Evolutionary conservation across 2,113 vertebrate genomes (phyloP), one percentile per base, ranked within the genome.

Genomic region (Urocitellus parryii): DNA sequence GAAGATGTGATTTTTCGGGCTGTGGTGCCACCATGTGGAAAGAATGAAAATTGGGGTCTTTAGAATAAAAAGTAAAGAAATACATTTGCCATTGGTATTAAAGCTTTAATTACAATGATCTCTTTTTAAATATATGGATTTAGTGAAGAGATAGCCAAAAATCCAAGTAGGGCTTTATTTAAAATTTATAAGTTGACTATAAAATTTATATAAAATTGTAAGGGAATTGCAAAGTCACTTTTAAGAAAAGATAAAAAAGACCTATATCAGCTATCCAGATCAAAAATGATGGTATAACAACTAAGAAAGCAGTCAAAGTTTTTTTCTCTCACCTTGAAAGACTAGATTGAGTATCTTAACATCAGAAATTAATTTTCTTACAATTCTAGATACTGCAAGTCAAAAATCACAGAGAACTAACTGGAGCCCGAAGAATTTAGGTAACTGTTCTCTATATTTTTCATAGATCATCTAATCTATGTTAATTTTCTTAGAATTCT

Each of bases 21-120:
- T 42, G 29, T 88, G 83, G 53, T 42, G 93, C 94, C 97, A 81
- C 68, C 78, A 1, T 24, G 97, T 84, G 79, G 73, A 20, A 22
- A 91, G 61, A 96, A 20, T 4, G 24, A 67, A 53, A 97, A 98
- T 77, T 86, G 68, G 5, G 90, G 61, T 16, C 14, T 7, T 0
- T 22, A 29, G 0, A 11, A 2, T 74, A 90, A 84, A 25, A 53
- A 20, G 17, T 8, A 82, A 81, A 72, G 1, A 45, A 13, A 91
- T 11, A 16, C 17, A 14, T 65, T 86, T 84, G 48, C 16, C 20
- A 20, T 20, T 63, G 17, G 25, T 74, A 14, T 42, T 51, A 68
- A 80, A 84, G 63, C 29, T 82, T 89, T 91, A 70, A 42, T 73
- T 87, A 72, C 63, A 78, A 68, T 37, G 32, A 37, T 76, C 72